Evolutionary conservation across 1,140 invertebrate genomes (phyloP).

Genomic region (Drosophila kohkoa): DNA sequence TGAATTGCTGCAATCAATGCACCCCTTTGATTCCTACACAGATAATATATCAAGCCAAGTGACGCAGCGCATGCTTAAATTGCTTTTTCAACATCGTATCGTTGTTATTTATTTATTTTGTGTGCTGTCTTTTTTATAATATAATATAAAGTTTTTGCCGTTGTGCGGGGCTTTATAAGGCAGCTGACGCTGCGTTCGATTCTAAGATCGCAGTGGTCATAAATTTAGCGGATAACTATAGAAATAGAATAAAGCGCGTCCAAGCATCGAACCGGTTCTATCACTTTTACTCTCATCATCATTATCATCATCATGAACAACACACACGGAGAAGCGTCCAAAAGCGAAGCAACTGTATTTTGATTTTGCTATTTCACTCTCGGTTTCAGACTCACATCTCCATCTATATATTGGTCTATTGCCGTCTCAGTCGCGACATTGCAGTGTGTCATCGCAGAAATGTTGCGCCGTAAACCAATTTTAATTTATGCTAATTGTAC

Average conservation of each 20-base stretch:
- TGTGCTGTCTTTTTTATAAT: conserved; percentile 5
- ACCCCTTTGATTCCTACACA: neutral
- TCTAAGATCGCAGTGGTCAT: conserved; percentile 67
- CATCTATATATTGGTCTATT: neutral
- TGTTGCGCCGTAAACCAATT: conserved; percentile 75
- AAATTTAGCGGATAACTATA: conserved; percentile 77
- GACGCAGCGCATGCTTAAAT: conserved; percentile 62
- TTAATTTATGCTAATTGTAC: conserved; percentile 82
- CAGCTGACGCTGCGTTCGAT: conserved; percentile 54
- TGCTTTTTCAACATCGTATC: conserved; percentile 13
- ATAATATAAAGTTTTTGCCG: conserved; percentile 20
- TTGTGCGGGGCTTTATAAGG: conserved; percentile 49
- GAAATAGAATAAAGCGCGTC: conserved; percentile 52
- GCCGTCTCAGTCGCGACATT: conserved; percentile 2
- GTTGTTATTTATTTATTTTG: conserved; percentile 22
- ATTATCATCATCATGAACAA: conserved; percentile 44
- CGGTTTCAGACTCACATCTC: conserved; percentile 13
- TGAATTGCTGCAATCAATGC: neutral
- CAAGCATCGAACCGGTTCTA: conserved; percentile 61
- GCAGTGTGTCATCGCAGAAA: conserved; percentile 68
- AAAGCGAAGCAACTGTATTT: conserved; percentile 35
- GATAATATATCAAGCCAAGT: conserved; percentile 2
- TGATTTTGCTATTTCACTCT: conserved; percentile 1
- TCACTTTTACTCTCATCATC: conserved; percentile 81
- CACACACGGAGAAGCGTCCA: conserved; percentile 15